A percentile compares a stretch with the other conserved stretches of the same genome.
phyloP scores from a whole-genome alignment of 2,797 vertebrate genomes.

The Knipowitschia caucasica region DNA sequence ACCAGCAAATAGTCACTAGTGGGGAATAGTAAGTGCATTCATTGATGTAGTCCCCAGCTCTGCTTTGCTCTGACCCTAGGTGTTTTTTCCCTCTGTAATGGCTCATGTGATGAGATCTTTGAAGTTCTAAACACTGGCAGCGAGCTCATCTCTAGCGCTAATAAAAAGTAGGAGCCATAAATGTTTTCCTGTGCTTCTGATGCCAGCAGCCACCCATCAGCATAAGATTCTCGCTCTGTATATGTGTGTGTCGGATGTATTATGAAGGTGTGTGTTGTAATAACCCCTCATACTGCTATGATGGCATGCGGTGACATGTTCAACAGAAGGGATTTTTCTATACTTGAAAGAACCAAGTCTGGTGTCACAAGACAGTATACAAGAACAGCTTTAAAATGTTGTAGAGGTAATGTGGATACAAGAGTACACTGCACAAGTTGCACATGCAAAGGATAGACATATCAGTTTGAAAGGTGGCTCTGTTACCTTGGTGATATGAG shows the following conservation, averaged over 20 bases:
- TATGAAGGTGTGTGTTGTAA: slow-evolving; percentile 4
- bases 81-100: slow-evolving; percentile 22
- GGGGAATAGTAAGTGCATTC: slow-evolving; percentile 11
- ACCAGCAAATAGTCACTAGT: slow-evolving; percentile 17
- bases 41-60: slow-evolving; percentile 9
- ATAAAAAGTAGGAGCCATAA: slow-evolving; percentile 42
- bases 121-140: slow-evolving; percentile 35
- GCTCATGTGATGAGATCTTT: slow-evolving; percentile 37
- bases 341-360: slow-evolving; percentile 38
- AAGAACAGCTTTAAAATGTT: neutral
- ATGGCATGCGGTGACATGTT: slow-evolving; percentile 23
- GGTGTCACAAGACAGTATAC: slow-evolving; percentile 38
- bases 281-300: neutral
- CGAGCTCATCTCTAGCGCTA: slow-evolving; percentile 30
- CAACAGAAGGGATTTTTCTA: slow-evolving; percentile 24
- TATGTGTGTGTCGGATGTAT: neutral
- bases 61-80: slow-evolving; percentile 18
- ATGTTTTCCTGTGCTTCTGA: slow-evolving; percentile 19
- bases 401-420: slow-evolving; percentile 17
- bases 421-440: neutral
- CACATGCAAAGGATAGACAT: slow-evolving; percentile 6
- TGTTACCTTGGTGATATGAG: slow-evolving; percentile 65
- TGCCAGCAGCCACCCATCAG: slow-evolving; percentile 35
- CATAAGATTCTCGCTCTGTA: slow-evolving; percentile 33
- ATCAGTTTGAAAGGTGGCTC: slow-evolving; percentile 29